Evolutionary conservation across 64 coral and sea anemone species (phyloP), one percentile per base, ranked within the genome.

Genomic region (Anthopleura sola): DNA sequence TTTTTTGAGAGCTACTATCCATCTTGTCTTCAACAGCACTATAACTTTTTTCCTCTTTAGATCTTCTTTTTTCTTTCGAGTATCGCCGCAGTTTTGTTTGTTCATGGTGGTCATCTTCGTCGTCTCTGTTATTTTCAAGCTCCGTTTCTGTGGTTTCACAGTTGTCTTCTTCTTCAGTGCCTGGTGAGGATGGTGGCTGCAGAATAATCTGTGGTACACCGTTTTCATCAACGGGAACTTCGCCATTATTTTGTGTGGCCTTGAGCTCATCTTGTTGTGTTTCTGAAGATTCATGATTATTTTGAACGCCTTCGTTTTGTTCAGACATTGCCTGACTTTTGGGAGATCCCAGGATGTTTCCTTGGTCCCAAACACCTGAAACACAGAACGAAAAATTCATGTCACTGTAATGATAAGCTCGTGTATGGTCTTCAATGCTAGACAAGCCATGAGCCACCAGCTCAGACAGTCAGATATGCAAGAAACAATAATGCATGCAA

Each of bases 141-240:
- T 91, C 89, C 0, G 84, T 91, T 29, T 86, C 89, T 0, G 75
- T 78, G 39, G 84, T 91, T 51, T 91, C 89, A 9, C 89, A 37
- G 36, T 91, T 86, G 26, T 85, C 89, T 56, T 90, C 89, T 12
- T 82, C 78, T 37, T 91, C 89, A 37, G 71, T 81, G 23, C 77
- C 89, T 44, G 89, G 75, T 12, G 55, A 53, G 76, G 89, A 91
- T 48, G 89, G 89, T 78, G 89, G 89, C 84, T 91, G 75, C 3
- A 91, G 55, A 14, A 91, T 49, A 46, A 91, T 91, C 18, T 91
- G 83, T 31, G 89, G 89, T 56, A 83, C 82, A 26, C 24, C 76
- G 31, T 48, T 47, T 20, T 79, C 76, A 33, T 79, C 76, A 32
- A 71, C 60, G n/a, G 60, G 21, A 28, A 66, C 12, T 71, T 71